Evolutionary conservation across 2,113 vertebrate genomes (phyloP), one percentile per base, ranked within the genome.

Genomic region (Nothobranchius kuhntae): DNA sequence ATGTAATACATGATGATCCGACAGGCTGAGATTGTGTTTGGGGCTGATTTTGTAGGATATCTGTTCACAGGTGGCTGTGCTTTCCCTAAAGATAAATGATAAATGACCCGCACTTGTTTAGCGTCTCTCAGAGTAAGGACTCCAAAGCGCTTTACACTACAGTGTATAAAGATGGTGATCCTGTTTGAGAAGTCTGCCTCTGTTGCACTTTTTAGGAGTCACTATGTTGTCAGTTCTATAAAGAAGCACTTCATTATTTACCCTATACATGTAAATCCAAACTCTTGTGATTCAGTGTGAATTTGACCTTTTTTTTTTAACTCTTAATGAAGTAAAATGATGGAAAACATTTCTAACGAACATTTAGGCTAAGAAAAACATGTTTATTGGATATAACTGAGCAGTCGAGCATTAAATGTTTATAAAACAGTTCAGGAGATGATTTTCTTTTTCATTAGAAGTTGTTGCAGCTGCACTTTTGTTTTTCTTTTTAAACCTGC

Each of bases 391-490:
- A 59, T 59, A 73, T 75, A 67, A 80, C 73, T 66, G 26, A 11
- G 64, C 73, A 75, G 57, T 64, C 21, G 74, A 75, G 74, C 77
- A 51, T 84, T 71, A 86, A 83, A 89, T 73, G 53, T 73, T 65
- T 68, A 4, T 5, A 45, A 69, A 4, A 42, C 59, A 57, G 68
- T 81, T 53, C 30, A 48, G 53, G 52, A 54, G n/a, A 21, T 63
- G 13, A 45, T 60, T 9, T 50, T n/a, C n/a, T 50, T 50, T 52
- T 66, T 76, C 72, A 68, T 30, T 40, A 86, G 82, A 80, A 81
- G 79, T 73, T 81, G 77, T 80, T 80, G 83, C 76, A 79, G 81
- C 85, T 82, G 65, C 62, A 50, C 61, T 62, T 75, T 75, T 30
- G 30, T 30, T 30, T 30, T 75, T 30, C 3, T 30, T 30, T 30